A percentile compares a stretch with the other conserved stretches of the same genome.
phyloP scores from a whole-genome alignment of 2,888 invertebrate species.

The Diarsia dahlii region DNA sequence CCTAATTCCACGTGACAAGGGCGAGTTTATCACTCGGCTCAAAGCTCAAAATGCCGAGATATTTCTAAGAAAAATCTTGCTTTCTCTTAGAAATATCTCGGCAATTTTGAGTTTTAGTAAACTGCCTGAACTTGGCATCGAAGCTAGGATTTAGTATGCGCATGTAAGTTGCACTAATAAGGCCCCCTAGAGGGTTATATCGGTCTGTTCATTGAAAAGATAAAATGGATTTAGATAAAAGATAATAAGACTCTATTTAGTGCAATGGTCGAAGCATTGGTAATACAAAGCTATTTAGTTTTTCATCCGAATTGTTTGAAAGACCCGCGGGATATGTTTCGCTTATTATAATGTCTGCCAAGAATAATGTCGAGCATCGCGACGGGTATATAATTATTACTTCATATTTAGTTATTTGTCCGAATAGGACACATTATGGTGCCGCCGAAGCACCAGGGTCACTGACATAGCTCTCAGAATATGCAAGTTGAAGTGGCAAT shows the following conservation, averaged over 20 bases:
- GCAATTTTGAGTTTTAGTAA: neutral
- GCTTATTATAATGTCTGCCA: neutral
- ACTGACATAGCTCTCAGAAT: too few relatives aligned
- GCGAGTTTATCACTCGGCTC: slow-evolving; percentile 8
- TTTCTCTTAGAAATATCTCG: too few relatives aligned
- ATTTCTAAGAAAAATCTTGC: neutral
- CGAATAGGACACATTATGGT: too few relatives aligned
- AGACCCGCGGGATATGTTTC: neutral
- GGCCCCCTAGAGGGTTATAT: neutral
- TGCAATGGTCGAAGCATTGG: neutral
- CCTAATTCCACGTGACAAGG: neutral
- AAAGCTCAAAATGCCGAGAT: neutral
- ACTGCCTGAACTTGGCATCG: slow-evolving; percentile 4
- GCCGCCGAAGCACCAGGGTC: too few relatives aligned
- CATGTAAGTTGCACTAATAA: slow-evolving; percentile 1
- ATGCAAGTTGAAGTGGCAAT: too few relatives aligned
- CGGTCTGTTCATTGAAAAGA: neutral
- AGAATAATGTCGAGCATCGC: neutral
- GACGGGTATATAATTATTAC: too few relatives aligned
- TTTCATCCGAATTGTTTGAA: neutral
- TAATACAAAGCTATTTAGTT: slow-evolving; percentile 1
- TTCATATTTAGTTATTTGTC: too few relatives aligned
- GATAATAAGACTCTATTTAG: neutral
- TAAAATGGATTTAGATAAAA: neutral
- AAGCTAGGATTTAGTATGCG: slow-evolving; percentile 5